Evolutionary conservation across 2,113 vertebrate genomes (phyloP), one percentile per base, ranked within the genome.

Genomic region (Pseudopodoces humilis): DNA sequence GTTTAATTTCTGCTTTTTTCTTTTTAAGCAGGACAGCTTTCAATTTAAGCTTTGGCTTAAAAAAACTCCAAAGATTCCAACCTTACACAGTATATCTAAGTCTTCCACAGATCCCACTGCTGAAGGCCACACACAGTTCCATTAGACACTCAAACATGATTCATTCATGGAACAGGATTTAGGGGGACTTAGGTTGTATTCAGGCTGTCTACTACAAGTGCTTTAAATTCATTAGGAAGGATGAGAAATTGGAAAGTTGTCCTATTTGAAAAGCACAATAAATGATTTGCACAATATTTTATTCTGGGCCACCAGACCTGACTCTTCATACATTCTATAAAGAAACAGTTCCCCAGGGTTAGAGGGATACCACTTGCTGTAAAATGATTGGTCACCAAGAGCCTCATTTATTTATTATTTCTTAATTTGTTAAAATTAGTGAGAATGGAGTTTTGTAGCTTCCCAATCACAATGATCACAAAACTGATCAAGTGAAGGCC

Each of bases 301-400:
- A 13, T 69, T 65, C 50, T 58, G 28, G 17, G 31, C 50, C 56
- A 50, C 55, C 31, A 81, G 64, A 89, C 33, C 10, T 17, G 39
- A 56, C 21, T 33, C 37, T 30, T 86, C n/a, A 33, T 12, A 18
- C 9, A 46, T 13, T 70, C 43, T 53, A 1, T 11, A 21, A 19
- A 33, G 24, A 83, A 83, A 25, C 7, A 41, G 28, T 13, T 33
- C 46, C 43, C 15, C 4, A 25, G 27, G 17, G 44, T 87, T 59
- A 31, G 7, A 68, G 13, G 12, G 19, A 49, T 13, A 43, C 24
- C 13, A 27, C 24, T 20, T 75, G 17, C 33, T 65, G 13, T 17
- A 56, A 81, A n/a, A 63, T 7, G 2, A 65, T 9, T 33, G 35
- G 8, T 30, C 46, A 70, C 5, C 0, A 0, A 56, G 8, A 80